Evolutionary conservation across 2,113 vertebrate genomes (phyloP).

Genomic region (Vidua macroura): DNA sequence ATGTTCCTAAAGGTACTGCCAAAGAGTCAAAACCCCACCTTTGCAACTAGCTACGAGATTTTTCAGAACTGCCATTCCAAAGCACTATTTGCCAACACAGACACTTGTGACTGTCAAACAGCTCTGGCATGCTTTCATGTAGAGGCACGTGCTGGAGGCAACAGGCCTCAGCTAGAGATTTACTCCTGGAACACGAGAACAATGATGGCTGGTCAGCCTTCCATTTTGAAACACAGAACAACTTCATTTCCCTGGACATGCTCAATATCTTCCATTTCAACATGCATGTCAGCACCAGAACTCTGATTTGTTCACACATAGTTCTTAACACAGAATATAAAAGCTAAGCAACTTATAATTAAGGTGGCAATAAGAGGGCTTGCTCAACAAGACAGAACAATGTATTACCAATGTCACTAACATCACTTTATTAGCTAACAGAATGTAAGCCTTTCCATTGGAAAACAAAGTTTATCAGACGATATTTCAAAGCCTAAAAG

Average conservation of each 20-base stretch:
- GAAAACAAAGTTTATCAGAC: background rate
- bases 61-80: background rate
- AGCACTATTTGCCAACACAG: background rate
- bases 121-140: background rate
- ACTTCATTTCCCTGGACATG: background rate
- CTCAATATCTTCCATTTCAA: background rate
- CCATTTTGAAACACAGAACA: background rate
- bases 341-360: background rate
- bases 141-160: background rate
- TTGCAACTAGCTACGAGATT: background rate
- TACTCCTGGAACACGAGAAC: background rate
- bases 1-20: background rate
- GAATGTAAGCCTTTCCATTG: background rate
- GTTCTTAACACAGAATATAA: background rate
- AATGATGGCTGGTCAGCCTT: background rate
- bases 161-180: background rate
- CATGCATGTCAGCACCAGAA: background rate
- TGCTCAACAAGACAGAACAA: background rate
- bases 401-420: accelerated
- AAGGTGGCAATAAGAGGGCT: background rate
- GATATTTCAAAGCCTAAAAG: background rate
- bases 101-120: background rate
- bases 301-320: background rate
- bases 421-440: background rate
- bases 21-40: background rate